Evolutionary conservation across 2,113 vertebrate genomes (phyloP), one percentile per base, ranked within the genome.

Genomic region (Sakesphorus luctuosus): DNA sequence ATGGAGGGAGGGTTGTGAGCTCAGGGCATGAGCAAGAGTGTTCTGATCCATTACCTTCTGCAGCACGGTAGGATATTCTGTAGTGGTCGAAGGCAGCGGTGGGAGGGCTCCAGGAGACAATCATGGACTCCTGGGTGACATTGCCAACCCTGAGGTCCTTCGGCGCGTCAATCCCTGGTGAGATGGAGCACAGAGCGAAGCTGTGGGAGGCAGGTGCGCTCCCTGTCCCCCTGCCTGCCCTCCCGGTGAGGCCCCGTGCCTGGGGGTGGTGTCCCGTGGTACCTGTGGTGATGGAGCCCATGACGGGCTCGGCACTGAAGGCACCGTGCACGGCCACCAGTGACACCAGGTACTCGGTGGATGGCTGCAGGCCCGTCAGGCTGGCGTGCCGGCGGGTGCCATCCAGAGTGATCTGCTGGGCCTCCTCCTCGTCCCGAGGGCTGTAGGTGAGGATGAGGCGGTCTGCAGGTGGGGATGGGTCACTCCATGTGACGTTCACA

Each of bases 241-340:
- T 82, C 62, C 68, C 0, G 1, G 31, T 4, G 1, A 6, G 43
- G 23, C 55, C 74, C 44, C 0, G 0, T 82, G 74, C 66, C 61
- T 8, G 3, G 18, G 20, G 19, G 15, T 26, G 28, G 18, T 5
- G 31, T 63, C 15, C 76, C 13, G 0, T 52, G 74, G 96, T 97
- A 99, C 99, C 99, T 99, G 99, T 99, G 3, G 97, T 98, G 94
- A 99, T 98, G 59, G 98, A 99, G 49, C 99, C 99, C 56, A 98
- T 65, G 9, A 99, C 98, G 15, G 99, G 98, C 79, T 99, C 99
- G 3, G 98, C 99, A 95, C 98, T 98, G 87, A 98, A 59, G 1
- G 98, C 93, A 10, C 99, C 99, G 1, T 99, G 99, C 89, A 99
- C 95, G 3, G 99, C 98, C 94, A 99, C 98, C 75, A 99, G 97